Evolutionary conservation across 1,140 invertebrate species (phyloP), one percentile per base, ranked within the genome.

Genomic region (Drosophila lacertosa): DNA sequence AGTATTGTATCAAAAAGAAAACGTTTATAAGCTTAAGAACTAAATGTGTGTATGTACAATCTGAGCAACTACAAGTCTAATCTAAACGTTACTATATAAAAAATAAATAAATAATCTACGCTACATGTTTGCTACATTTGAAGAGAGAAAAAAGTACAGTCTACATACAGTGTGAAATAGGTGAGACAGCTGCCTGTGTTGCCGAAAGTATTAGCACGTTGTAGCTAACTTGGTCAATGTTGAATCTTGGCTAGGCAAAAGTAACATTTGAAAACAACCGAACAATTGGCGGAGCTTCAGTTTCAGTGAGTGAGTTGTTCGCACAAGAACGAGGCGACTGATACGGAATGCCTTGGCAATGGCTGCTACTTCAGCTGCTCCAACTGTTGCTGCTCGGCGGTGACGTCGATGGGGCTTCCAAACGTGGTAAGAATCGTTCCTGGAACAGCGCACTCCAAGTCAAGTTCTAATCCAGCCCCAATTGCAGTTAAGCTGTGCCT

Each of bases 191-290:
- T 44, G 42, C 66, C 54, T 39, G 1, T 15, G 1, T 42, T 15
- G 53, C 51, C 57, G n/a, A 29, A 45, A 10, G 32, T 18, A n/a
- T 45, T 18, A 13, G 26, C 40, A 58, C 39, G 29, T 26, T 35
- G 39, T 62, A 48, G 51, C 24, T 86, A 84, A 84, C 69, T 88
- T 88, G 81, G 81, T 89, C 81, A 86, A 86, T 88, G 81, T 73
- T 86, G 77, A 88, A 63, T 72, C 53, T 75, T 79, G 75, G 75
- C 79, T 55, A 62, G 47, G 51, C 60, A 47, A 42, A 70, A 64
- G 37, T 66, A 58, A 68, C 64, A 78, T 83, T 83, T 77, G 78
- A 66, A 70, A 74, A 78, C 47, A 83, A 58, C 51, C 51, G 82
- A 68, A 74, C 70, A 69, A 62, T 60, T 72, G 66, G 68, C 55